Evolutionary conservation across 2,888 invertebrate species (phyloP), one percentile per base, ranked within the genome.

Genomic region (Didymodactylos carnosus): DNA sequence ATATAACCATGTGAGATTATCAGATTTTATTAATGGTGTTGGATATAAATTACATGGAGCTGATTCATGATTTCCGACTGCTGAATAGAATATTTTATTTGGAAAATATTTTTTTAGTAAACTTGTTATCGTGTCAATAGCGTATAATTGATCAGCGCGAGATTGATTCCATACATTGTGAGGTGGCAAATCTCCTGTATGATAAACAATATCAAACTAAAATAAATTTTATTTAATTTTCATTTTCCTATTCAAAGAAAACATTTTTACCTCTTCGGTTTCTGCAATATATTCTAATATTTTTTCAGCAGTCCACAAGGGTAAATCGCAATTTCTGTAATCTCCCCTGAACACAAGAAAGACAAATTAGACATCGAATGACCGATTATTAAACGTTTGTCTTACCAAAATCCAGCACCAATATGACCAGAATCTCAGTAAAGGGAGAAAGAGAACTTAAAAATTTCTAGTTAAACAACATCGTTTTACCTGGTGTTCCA

Each of bases 41-140:
- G 86, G 85, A 77, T 84, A 86, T 35, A 62, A 35, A 62, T 62
- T 62, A 25, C 35, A 62, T 14, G 62, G 62, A 35, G 62, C 62
- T 62, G 73, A 90, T 85, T 97, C 95, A 80, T 97, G 97, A 84
- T 97, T 97, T 4, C 97, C 97, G 6, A 97, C 85, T 0, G 94
- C 91, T 19, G 94, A 93, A 81, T 92, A 95, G 77, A 95, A 91
- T 1, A 92, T 93, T 29, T 91, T 89, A 0, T 90, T 75, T 2
- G 82, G 94, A 80, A 97, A 94, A 75, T 83, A 81, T 39, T 79
- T 79, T 39, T 39, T 43, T 73, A 79, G 77, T 69, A 77, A 75
- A 10, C 69, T 49, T 11, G 77, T 77, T 8, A 76, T 74, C 53
- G 76, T 78, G 23, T 72, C 71, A 3, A 78, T 72, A 13, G 77